phyloP scores from a whole-genome alignment of 2,113 vertebrate species.

The Spizaetus ornatus region DNA sequence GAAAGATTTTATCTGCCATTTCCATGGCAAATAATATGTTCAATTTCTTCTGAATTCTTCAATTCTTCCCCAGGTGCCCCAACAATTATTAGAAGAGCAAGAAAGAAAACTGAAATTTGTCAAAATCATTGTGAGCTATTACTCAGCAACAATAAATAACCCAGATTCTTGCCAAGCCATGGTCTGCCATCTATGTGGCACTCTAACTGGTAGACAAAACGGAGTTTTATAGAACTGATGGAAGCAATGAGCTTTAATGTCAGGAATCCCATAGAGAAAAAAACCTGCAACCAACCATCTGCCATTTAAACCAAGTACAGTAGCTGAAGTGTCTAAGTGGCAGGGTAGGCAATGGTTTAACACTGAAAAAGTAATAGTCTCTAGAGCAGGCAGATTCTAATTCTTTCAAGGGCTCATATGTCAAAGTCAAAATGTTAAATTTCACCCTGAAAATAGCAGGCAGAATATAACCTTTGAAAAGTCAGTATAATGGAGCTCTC shows the following conservation, averaged over 20 bases:
- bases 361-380: background rate
- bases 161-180: background rate
- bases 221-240: background rate
- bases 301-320: background rate
- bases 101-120: background rate
- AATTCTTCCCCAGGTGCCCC: background rate
- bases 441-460: conserved; percentile 31
- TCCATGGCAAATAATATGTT: background rate
- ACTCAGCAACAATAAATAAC: background rate
- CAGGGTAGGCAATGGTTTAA: background rate
- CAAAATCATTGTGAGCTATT: background rate
- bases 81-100: background rate
- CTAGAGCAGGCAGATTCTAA: background rate
- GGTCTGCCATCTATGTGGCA: background rate
- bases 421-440: conserved; percentile 36
- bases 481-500: background rate
- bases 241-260: background rate
- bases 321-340: background rate
- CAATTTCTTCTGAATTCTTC: background rate
- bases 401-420: background rate
- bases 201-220: background rate
- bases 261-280: background rate
- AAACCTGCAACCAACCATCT: background rate
- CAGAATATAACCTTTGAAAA: conserved; percentile 13
- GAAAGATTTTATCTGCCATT: background rate